Percentiles rank a stretch among this genome's conserved stretches.
Conservation (phyloP, 92 coral and sea anemone species). For the Chrysogorgia sp. region DNA sequence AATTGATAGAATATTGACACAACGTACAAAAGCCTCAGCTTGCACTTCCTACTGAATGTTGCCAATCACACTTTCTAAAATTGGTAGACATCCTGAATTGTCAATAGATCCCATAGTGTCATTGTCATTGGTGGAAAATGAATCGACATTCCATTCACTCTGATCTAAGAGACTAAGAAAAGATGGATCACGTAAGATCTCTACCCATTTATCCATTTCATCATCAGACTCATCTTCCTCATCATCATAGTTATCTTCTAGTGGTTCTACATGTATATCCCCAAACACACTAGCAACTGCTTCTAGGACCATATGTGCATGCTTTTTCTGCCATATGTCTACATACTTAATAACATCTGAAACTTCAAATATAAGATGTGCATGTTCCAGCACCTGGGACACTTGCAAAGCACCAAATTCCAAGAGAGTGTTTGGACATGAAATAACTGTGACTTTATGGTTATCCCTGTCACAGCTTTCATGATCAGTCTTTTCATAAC, state of each 20-base stretch:
- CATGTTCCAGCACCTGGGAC: not conserved
- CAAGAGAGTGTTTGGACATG: too few species aligned
- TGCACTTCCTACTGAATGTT: too few species aligned
- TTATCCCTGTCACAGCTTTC: not conserved
- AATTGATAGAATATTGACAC: too few species aligned
- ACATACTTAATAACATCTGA: not conserved
- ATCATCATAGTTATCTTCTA: not conserved
- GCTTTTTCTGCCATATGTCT: slow-evolving; percentile 4
- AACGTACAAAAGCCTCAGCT: too few species aligned
- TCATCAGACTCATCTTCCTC: slow-evolving; percentile 34
- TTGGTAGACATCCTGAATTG: too few species aligned
- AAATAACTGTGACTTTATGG: too few species aligned
- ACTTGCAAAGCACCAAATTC: not conserved
- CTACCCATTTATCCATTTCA: slow-evolving; percentile 44
- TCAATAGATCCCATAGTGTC: slow-evolving; percentile 11
- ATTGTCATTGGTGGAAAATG: not conserved
- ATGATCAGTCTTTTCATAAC: not conserved
- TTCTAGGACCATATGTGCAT: not conserved
- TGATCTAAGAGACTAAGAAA: slow-evolving; percentile 49
- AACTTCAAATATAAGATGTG: not conserved
- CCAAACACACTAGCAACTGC: not conserved
- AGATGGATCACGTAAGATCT: slow-evolving; percentile 32
- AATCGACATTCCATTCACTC: slow-evolving; percentile 43
- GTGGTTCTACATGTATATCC: slow-evolving; percentile 18
- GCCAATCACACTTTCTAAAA: too few species aligned